These are phyloP conservation scores for Clangula hyemalis DNA, from an alignment of 2,797 vertebrate genomes.

Conservation along the genomic window DNA sequence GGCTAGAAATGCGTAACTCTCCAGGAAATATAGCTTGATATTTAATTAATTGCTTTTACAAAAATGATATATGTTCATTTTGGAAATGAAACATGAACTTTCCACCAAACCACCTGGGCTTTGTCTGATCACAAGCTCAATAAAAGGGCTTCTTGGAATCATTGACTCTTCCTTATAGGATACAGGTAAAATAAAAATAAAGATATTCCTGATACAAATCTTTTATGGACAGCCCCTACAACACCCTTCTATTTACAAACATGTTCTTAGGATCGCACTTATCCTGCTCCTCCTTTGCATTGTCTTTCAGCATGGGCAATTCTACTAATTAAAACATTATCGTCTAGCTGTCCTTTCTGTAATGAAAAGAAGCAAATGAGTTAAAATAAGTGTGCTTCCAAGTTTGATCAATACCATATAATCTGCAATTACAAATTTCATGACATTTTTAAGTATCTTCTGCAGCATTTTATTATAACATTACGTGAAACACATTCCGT, in stretches of 20 bases:
- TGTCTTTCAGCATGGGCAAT: background rate
- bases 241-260: background rate
- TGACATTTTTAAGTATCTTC: background rate
- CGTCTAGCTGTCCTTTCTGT: background rate
- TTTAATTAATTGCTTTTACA: background rate
- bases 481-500: background rate
- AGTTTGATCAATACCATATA: background rate
- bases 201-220: background rate
- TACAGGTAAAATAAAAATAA: background rate
- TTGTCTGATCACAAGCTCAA: rapidly evolving
- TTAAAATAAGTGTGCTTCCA: background rate
- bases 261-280: background rate
- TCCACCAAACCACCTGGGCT: background rate
- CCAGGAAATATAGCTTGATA: background rate
- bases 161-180: background rate
- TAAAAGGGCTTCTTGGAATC: background rate
- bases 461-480: background rate
- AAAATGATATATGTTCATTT: background rate
- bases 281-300: background rate
- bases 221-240: background rate
- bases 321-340: background rate
- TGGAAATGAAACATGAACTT: background rate
- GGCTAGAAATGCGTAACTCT: background rate
- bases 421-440: background rate
- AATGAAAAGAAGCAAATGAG: background rate